A percentile compares a stretch with the other conserved stretches of the same genome.
These are phyloP conservation scores for Ramazzottius varieornatus DNA, from an alignment of 2,888 invertebrate species.

Conservation along the genomic window DNA sequence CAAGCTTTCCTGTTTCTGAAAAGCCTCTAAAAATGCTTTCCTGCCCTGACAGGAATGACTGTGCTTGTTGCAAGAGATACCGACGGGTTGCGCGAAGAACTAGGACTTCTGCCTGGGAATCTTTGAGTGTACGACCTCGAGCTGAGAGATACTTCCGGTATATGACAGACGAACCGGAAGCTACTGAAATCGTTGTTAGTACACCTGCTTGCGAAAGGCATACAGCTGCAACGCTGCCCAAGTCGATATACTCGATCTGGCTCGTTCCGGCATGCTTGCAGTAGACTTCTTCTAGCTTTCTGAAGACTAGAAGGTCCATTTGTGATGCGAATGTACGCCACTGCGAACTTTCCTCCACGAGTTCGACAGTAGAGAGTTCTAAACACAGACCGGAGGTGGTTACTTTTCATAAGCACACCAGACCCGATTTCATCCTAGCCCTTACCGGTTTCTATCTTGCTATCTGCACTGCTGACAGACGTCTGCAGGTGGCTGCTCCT, in stretches of 20 bases:
- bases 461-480: too few species aligned
- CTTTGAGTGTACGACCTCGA: not conserved
- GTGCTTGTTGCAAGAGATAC: not conserved
- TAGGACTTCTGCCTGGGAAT: not conserved
- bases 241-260: not conserved
- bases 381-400: too few species aligned
- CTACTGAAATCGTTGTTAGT: not conserved
- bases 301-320: too few species aligned
- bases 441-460: too few species aligned
- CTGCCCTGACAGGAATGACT: not conserved
- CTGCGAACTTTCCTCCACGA: too few species aligned
- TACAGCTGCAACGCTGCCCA: not conserved
- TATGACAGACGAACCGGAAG: not conserved
- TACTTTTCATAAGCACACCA: too few species aligned
- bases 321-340: too few species aligned
- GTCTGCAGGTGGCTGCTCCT: not conserved
- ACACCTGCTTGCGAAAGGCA: not conserved
- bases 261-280: not conserved
- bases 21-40: not conserved
- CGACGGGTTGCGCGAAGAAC: not conserved
- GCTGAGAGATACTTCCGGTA: not conserved
- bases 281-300: not conserved
- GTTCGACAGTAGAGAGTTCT: too few species aligned
- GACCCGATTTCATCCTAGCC: too few species aligned
- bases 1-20: not conserved